Conservation (phyloP, 2,113 vertebrate genomes). For the Peromyscus californicus region DNA sequence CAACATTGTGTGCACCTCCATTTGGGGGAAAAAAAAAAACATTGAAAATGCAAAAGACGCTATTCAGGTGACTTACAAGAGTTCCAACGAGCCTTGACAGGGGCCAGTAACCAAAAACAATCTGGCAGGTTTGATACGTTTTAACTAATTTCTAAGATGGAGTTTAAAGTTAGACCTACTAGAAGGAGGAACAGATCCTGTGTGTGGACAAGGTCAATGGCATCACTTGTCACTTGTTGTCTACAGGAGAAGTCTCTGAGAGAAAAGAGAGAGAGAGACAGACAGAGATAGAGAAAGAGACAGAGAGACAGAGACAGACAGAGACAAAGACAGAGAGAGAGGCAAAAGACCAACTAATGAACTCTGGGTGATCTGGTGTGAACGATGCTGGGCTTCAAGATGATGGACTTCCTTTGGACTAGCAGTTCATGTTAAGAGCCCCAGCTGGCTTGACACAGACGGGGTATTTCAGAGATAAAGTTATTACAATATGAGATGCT, state of each 20-base stretch:
- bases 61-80: constrained; percentile 65
- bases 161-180: constrained; percentile 34
- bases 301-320: too few relatives aligned
- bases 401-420: background rate
- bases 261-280: too few relatives aligned
- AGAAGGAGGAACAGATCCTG: background rate
- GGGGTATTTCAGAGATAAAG: background rate
- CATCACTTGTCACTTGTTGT: too few relatives aligned
- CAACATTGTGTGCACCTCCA: constrained; percentile 48
- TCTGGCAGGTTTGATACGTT: constrained; percentile 68
- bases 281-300: too few relatives aligned
- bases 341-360: background rate
- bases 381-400: background rate
- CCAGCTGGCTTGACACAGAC: background rate
- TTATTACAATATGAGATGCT: background rate
- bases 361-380: background rate
- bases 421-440: too few relatives aligned
- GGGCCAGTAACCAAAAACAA: constrained; percentile 78
- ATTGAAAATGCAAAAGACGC: constrained; percentile 68
- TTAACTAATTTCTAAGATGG: constrained; percentile 76
- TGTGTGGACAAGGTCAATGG: fast-evolving
- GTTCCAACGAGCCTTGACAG: constrained; percentile 15
- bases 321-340: too few relatives aligned
- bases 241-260: background rate
- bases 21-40: constrained; percentile 17